phyloP scores from a whole-genome alignment of 2,888 invertebrate species.

The Sclerodermus sp. region DNA sequence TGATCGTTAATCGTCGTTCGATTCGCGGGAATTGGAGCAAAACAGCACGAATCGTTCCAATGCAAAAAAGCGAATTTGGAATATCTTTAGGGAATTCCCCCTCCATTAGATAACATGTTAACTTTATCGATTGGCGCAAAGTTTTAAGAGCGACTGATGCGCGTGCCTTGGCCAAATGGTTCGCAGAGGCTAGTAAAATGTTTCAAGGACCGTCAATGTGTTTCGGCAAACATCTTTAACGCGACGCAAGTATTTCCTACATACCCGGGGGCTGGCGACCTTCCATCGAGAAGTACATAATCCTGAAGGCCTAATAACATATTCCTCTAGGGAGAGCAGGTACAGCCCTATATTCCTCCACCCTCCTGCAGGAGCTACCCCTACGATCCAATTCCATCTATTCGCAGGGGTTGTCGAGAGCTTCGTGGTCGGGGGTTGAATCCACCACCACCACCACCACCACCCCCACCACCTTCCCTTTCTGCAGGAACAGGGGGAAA shows the following conservation, averaged over 20 bases:
- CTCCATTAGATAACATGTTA: too few relatives aligned
- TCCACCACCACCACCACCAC: slow-evolving; percentile 5
- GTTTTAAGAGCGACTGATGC: too few relatives aligned
- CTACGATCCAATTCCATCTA: slow-evolving; percentile 40
- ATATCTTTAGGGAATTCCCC: too few relatives aligned
- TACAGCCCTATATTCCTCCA: slow-evolving; percentile 12
- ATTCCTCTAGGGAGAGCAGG: slow-evolving; percentile 39
- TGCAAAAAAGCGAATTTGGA: too few relatives aligned
- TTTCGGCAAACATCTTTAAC: neutral
- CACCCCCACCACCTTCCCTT: neutral
- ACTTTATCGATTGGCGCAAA: too few relatives aligned
- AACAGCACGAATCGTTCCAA: too few relatives aligned
- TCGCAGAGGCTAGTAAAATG: too few relatives aligned
- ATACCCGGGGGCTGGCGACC: slow-evolving; percentile 10
- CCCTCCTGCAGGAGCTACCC: slow-evolving; percentile 21
- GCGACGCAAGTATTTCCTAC: neutral
- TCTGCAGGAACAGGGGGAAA: slow-evolving; percentile 5
- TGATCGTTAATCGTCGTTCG: too few relatives aligned
- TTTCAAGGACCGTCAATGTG: too few relatives aligned
- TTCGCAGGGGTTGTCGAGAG: slow-evolving; percentile 19
- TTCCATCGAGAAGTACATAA: slow-evolving; percentile 43
- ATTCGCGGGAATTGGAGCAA: too few relatives aligned
- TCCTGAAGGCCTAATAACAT: slow-evolving; percentile 48
- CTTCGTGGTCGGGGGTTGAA: neutral
- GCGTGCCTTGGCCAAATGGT: too few relatives aligned